These are phyloP conservation scores for Heliocidaris erythrogramma DNA, from an alignment of 35 echinoderm and acorn worm species.

Conservation along the genomic window DNA sequence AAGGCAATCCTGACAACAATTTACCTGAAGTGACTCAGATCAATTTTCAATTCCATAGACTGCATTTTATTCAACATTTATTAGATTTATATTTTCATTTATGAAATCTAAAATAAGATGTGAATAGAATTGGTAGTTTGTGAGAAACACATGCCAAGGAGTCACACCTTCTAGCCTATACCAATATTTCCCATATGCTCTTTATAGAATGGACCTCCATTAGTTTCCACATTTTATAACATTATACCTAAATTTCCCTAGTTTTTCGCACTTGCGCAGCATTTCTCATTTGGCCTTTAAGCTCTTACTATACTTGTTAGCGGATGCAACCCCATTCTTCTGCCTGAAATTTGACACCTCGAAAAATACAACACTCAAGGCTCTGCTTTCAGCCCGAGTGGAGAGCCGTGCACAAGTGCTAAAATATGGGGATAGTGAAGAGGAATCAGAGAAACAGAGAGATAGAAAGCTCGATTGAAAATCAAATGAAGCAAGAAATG, in stretches of 20 bases:
- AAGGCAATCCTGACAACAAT: background rate
- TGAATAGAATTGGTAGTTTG: background rate
- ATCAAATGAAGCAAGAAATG: slow-evolving; percentile 18
- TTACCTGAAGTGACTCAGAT: background rate
- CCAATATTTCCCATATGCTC: background rate
- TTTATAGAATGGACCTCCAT: background rate
- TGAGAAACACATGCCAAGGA: background rate
- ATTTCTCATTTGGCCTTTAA: background rate
- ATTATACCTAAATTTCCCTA: background rate
- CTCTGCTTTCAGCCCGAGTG: background rate
- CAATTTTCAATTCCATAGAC: background rate
- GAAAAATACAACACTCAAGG: slow-evolving; percentile 10
- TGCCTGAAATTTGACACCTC: slow-evolving; percentile 1
- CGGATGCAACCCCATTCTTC: background rate
- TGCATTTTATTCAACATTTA: background rate
- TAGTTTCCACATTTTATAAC: background rate
- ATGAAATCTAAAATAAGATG: background rate
- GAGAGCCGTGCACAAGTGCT: background rate
- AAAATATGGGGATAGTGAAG: slow-evolving; percentile 12
- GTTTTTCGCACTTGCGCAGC: background rate
- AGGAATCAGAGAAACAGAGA: background rate
- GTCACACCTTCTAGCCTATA: background rate
- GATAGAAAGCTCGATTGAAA: slow-evolving; percentile 10
- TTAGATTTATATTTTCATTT: background rate
- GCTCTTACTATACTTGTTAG: slow-evolving; percentile 17